These are phyloP conservation scores for Cryptops parisi DNA, from an alignment of 2,888 invertebrate genomes.

Conservation along the genomic window DNA sequence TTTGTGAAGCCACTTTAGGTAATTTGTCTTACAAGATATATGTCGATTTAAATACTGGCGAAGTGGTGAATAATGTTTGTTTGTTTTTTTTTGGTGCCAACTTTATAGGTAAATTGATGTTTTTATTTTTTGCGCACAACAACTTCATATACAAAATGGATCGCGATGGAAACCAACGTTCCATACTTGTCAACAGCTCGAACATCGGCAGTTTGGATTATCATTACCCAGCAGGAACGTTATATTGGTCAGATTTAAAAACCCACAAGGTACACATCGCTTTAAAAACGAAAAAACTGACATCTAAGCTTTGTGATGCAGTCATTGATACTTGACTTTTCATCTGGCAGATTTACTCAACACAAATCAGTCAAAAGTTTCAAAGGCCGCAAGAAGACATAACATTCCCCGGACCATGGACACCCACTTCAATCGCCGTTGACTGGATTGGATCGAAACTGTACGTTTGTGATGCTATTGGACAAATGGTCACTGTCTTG, in stretches of 20 bases:
- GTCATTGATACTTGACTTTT: too few relatives aligned
- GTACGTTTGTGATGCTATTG: constrained; percentile 83
- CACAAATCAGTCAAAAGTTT: too few relatives aligned
- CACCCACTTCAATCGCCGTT: constrained; percentile 78
- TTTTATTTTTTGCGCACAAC: constrained; percentile 54
- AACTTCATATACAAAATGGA: constrained; percentile 55
- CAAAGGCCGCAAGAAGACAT: constrained; percentile 39
- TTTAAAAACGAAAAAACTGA: too few relatives aligned
- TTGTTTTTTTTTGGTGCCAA: not conserved
- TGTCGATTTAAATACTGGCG: too few relatives aligned
- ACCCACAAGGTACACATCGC: constrained; percentile 24
- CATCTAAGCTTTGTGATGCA: too few relatives aligned
- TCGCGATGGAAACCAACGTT: constrained; percentile 38
- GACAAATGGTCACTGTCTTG: constrained; percentile 87
- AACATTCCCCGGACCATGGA: constrained; percentile 67
- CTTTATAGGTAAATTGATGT: constrained; percentile 21
- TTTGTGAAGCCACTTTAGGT: constrained; percentile 29
- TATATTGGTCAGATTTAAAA: constrained; percentile 78
- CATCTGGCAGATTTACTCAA: too few relatives aligned
- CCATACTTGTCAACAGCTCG: constrained; percentile 59
- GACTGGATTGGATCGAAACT: constrained; percentile 96
- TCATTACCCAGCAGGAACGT: constrained; percentile 55
- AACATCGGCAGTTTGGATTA: constrained; percentile 75
- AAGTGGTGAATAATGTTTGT: too few relatives aligned
- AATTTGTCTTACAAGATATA: constrained; percentile 22